Percentiles rank a stretch among this genome's conserved stretches.
These are phyloP conservation scores for Otolemur garnettii DNA, from an alignment of 2,113 vertebrate species.

Conservation along the genomic window DNA sequence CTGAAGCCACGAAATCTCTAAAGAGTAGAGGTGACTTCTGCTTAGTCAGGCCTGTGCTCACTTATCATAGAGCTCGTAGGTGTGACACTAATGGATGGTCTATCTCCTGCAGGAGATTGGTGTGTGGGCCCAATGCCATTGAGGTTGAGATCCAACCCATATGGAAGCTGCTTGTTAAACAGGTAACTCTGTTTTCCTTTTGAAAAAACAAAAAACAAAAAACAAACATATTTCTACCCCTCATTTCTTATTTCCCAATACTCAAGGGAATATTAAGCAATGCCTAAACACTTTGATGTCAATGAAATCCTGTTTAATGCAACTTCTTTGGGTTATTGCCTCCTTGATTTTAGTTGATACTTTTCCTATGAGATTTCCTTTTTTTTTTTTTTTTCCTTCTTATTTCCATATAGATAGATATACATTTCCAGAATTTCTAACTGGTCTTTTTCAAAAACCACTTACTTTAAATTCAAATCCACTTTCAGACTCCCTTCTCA, in stretches of 20 bases:
- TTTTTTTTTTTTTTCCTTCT: background rate
- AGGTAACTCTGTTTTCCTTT: slow-evolving; percentile 74
- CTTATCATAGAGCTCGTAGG: background rate
- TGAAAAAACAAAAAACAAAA: background rate
- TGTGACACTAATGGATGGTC: slow-evolving; percentile 33
- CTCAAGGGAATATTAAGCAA: background rate
- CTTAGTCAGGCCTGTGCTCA: background rate
- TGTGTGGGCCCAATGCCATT: slow-evolving; percentile 87
- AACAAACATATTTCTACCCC: background rate
- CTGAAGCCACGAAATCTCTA: background rate
- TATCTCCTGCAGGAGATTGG: slow-evolving; percentile 81
- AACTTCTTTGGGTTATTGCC: background rate
- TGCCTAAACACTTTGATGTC: background rate
- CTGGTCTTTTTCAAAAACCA: background rate
- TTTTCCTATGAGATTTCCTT: background rate
- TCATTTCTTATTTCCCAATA: background rate
- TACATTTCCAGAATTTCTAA: background rate
- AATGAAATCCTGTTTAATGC: background rate
- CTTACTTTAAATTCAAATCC: slow-evolving; percentile 45
- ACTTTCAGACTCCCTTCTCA: background rate
- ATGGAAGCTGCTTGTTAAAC: slow-evolving; percentile 89
- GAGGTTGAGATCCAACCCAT: slow-evolving; percentile 86
- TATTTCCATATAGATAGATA: background rate
- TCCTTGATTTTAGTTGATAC: background rate
- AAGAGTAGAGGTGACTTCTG: background rate